phyloP scores from a whole-genome alignment of 1,140 invertebrate species.

The Paramacrobiotus metropolitanus region DNA sequence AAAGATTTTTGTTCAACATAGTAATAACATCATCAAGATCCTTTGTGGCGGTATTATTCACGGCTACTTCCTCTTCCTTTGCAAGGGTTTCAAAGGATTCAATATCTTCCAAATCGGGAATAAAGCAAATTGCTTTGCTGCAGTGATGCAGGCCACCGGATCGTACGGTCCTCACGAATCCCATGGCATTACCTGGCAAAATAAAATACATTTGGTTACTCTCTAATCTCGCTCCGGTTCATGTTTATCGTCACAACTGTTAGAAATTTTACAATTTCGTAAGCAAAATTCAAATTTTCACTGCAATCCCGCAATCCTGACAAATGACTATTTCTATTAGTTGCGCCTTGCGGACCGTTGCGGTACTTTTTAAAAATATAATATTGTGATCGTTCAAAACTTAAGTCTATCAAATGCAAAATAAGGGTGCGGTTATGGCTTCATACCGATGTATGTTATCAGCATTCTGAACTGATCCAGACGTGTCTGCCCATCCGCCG shows the following conservation, averaged over 20 bases:
- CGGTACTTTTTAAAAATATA: too few relatives aligned
- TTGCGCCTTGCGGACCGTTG: too few relatives aligned
- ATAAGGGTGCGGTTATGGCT: neutral
- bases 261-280: too few relatives aligned
- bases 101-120: slow-evolving; percentile 53
- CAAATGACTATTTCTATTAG: too few relatives aligned
- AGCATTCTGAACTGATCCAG: slow-evolving; percentile 76
- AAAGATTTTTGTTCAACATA: slow-evolving; percentile 58
- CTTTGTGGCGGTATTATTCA: slow-evolving; percentile 28
- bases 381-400: too few relatives aligned
- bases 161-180: slow-evolving; percentile 76
- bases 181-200: slow-evolving; percentile 61
- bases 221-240: too few relatives aligned
- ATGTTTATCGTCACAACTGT: too few relatives aligned
- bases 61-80: slow-evolving; percentile 19
- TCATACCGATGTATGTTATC: slow-evolving; percentile 65
- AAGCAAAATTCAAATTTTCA: too few relatives aligned
- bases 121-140: slow-evolving; percentile 63
- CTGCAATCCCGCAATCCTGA: too few relatives aligned
- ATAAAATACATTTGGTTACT: too few relatives aligned
- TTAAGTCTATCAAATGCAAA: too few relatives aligned
- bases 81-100: slow-evolving; percentile 33
- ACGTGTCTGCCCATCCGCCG: slow-evolving; percentile 47
- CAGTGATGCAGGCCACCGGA: slow-evolving; percentile 79
- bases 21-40: slow-evolving; percentile 49